phyloP scores from a whole-genome alignment of 2,797 vertebrate species.

The Pristis pectinata region DNA sequence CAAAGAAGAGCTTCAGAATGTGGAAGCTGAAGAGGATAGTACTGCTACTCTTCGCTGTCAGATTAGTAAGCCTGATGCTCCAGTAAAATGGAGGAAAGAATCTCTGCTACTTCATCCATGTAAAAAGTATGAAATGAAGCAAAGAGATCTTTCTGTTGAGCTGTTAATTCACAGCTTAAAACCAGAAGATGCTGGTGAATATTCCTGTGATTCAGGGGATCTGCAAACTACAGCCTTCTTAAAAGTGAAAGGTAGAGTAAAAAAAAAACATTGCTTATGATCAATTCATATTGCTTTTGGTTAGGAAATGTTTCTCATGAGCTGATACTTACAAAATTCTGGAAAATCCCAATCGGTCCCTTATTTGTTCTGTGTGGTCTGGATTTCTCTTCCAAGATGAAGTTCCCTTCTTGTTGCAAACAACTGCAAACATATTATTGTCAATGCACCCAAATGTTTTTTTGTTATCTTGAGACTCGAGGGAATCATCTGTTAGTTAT shows the following conservation, averaged over 20 bases:
- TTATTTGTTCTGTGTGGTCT: background rate
- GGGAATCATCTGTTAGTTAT: background rate
- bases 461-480: background rate
- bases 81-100: slow-evolving; percentile 50
- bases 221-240: background rate
- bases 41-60: background rate
- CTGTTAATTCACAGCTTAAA: slow-evolving; percentile 22
- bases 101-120: slow-evolving; percentile 43
- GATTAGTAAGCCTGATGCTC: background rate
- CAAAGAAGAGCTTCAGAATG: slow-evolving; percentile 7
- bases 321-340: background rate
- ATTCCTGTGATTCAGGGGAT: slow-evolving; percentile 23
- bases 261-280: background rate
- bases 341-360: background rate
- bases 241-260: slow-evolving; percentile 27
- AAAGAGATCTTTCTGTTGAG: slow-evolving; percentile 48
- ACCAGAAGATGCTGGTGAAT: slow-evolving; percentile 27
- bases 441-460: background rate
- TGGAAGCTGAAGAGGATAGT: slow-evolving; percentile 8
- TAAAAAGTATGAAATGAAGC: slow-evolving; percentile 52
- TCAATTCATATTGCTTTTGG: background rate
- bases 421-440: background rate
- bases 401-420: background rate
- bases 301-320: no score
- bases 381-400: background rate